These are phyloP conservation scores for Larimichthys crocea DNA, from an alignment of 2,113 vertebrate species.

Conservation along the genomic window DNA sequence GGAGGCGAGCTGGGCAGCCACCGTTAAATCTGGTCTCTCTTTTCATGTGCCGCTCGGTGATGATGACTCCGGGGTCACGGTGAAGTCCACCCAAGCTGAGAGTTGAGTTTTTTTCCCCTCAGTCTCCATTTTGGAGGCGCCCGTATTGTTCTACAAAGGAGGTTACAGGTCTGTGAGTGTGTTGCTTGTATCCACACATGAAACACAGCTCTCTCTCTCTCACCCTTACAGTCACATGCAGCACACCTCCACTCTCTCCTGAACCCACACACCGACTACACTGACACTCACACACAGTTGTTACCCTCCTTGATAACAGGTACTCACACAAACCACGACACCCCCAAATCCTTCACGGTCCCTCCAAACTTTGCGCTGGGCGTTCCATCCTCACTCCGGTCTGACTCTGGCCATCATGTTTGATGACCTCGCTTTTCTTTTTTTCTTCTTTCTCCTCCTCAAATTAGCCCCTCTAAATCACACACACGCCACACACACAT, in stretches of 20 bases:
- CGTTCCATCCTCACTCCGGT: slow-evolving; percentile 45
- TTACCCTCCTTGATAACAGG: slow-evolving; percentile 35
- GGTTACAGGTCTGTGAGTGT: slow-evolving; percentile 50
- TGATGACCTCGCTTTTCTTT: slow-evolving; percentile 10
- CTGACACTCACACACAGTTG: slow-evolving; percentile 14
- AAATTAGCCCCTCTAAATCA: slow-evolving; percentile 23
- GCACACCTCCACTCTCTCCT: slow-evolving; percentile 73
- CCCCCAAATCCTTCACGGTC: slow-evolving; percentile 53
- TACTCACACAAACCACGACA: slow-evolving; percentile 65
- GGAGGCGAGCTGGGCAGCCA: slow-evolving; percentile 20
- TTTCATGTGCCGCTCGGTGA: slow-evolving; percentile 42
- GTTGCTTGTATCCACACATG: slow-evolving; percentile 34
- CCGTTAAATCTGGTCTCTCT: slow-evolving; percentile 42
- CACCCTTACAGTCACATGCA: slow-evolving; percentile 61
- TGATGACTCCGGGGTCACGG: slow-evolving; percentile 53
- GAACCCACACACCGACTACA: slow-evolving; percentile 66
- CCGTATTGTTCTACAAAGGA: slow-evolving; percentile 26
- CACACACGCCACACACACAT: slow-evolving; percentile 15
- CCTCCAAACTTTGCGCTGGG: slow-evolving; percentile 67
- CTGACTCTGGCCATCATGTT: slow-evolving; percentile 37
- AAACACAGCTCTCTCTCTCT: slow-evolving; percentile 17
- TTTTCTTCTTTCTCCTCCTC: not conserved
- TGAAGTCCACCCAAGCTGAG: slow-evolving; percentile 13
- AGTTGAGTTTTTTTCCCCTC: not conserved
- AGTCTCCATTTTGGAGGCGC: slow-evolving; percentile 54